phyloP scores from a whole-genome alignment of 2,797 vertebrate species.

The Myotis daubentonii region DNA sequence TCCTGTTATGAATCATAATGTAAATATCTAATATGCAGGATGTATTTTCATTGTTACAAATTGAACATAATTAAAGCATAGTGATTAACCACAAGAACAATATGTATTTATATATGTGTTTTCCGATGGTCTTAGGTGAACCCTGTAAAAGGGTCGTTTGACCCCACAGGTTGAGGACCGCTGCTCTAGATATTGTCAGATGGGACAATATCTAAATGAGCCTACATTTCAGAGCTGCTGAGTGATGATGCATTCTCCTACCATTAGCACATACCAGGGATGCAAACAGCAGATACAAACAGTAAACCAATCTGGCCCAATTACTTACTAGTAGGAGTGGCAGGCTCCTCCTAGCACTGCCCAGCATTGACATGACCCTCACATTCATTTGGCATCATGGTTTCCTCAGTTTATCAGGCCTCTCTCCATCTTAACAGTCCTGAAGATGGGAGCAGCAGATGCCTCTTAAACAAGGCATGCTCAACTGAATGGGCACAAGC shows the following conservation, averaged over 20 bases:
- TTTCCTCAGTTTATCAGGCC: neutral
- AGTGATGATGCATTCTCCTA: neutral
- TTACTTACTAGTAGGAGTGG: neutral
- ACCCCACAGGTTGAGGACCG: no score
- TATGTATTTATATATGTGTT: no score
- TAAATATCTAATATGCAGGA: no score
- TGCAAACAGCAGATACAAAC: neutral
- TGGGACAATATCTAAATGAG: neutral
- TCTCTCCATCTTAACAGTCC: neutral
- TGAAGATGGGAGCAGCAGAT: neutral
- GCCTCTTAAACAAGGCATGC: neutral
- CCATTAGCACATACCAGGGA: neutral
- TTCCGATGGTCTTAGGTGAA: no score
- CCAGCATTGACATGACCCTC: neutral
- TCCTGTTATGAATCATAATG: no score
- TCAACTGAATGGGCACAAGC: neutral
- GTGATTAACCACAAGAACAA: no score
- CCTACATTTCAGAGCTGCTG: neutral
- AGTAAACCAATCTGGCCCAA: neutral
- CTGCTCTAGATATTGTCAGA: neutral
- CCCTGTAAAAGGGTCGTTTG: no score
- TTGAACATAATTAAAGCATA: no score
- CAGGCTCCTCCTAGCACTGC: neutral
- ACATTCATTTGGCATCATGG: neutral
- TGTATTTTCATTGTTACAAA: no score